These are phyloP conservation scores for Tylochromis polylepis DNA, from an alignment of 2,113 vertebrate species.

Conservation along the genomic window DNA sequence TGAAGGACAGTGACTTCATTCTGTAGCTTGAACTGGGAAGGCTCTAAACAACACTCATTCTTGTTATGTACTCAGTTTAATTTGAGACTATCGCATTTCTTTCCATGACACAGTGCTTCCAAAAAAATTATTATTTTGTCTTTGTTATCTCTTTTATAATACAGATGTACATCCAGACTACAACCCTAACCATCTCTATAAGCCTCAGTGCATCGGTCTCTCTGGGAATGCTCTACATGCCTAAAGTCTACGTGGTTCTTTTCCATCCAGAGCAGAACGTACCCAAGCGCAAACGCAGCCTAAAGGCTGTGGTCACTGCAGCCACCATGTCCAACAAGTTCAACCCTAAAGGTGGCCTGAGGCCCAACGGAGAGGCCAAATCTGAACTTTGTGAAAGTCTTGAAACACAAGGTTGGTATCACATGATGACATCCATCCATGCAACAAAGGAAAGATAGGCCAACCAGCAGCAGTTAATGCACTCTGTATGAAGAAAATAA, in stretches of 20 bases:
- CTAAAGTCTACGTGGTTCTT: conserved; percentile 95
- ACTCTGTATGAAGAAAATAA: not conserved
- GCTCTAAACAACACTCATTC: not conserved
- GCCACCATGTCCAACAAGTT: conserved; percentile 98
- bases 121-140: not conserved
- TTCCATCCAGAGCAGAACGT: conserved; percentile 97
- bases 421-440: not conserved
- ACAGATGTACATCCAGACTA: conserved; percentile 97
- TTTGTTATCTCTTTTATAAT: conserved; percentile 1
- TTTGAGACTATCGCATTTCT: not conserved
- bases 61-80: not conserved
- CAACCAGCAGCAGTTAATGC: not conserved
- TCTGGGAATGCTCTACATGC: conserved; percentile 97
- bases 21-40: not conserved
- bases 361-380: conserved; percentile 94
- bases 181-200: conserved; percentile 92
- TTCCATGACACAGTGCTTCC: not conserved
- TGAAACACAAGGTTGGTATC: conserved; percentile 84
- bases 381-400: conserved; percentile 93
- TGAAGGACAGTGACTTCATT: not conserved
- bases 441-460: not conserved
- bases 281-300: conserved; percentile 93
- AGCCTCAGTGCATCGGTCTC: conserved; percentile 95
- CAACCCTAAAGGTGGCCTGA: conserved; percentile 86
- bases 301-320: conserved; percentile 92